Evolutionary conservation across 2,888 invertebrate genomes (phyloP).

Genomic region (Gasteruption jaculator): DNA sequence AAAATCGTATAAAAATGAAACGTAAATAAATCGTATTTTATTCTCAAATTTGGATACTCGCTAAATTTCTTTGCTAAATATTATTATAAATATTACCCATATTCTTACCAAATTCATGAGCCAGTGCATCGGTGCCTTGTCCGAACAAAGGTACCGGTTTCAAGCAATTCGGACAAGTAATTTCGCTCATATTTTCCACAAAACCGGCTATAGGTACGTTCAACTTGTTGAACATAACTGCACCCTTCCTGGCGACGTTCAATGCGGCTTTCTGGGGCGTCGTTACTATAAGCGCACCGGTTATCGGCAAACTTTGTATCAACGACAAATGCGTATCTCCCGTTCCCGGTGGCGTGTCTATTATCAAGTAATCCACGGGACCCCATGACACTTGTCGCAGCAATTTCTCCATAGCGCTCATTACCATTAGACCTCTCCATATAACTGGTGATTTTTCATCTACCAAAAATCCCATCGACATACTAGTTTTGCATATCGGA

Average conservation of each 20-base stretch:
- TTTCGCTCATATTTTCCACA: constrained; percentile 85
- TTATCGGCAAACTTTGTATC: constrained; percentile 80
- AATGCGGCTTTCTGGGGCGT: constrained; percentile 88
- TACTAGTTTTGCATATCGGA: too few species aligned
- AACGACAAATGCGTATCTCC: constrained; percentile 93
- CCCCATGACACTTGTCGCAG: constrained; percentile 86
- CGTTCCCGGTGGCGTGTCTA: constrained; percentile 96
- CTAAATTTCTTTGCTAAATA: too few species aligned
- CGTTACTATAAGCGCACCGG: constrained; percentile 85
- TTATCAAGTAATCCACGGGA: constrained; percentile 78
- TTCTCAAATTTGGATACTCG: too few species aligned
- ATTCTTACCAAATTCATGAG: constrained; percentile 59
- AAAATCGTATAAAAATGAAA: constrained; percentile 8
- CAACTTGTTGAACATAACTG: constrained; percentile 82
- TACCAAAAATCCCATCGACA: constrained; percentile 93
- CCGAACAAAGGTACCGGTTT: constrained; percentile 72
- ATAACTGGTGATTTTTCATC: constrained; percentile 82
- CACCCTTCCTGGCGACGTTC: constrained; percentile 80
- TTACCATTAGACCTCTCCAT: constrained; percentile 96
- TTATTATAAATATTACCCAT: too few species aligned
- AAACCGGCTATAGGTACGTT: constrained; percentile 81
- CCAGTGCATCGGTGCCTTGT: constrained; percentile 59
- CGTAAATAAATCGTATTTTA: constrained; percentile 6
- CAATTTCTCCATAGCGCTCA: constrained; percentile 86
- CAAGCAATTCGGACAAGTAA: constrained; percentile 73